A percentile compares a stretch with the other conserved stretches of the same genome.
These are phyloP conservation scores for Copsychus sechellarum DNA, from an alignment of 2,113 vertebrate species.

Conservation along the genomic window DNA sequence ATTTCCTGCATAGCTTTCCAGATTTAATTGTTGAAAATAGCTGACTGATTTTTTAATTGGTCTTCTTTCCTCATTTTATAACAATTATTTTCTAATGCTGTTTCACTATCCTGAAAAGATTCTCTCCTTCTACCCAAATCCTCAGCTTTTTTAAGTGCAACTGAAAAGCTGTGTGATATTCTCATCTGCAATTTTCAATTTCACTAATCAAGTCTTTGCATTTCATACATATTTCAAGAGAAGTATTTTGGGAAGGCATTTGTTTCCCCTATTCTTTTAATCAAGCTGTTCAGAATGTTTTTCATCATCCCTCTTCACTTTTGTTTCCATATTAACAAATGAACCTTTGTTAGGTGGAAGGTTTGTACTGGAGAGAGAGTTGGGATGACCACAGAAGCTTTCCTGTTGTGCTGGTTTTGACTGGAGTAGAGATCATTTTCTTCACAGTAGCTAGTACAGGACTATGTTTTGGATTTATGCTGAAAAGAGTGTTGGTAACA, in stretches of 20 bases:
- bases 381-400: background rate
- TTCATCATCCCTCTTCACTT: background rate
- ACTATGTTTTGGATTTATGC: background rate
- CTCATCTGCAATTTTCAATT: background rate
- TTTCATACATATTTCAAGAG: background rate
- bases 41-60: background rate
- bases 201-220: background rate
- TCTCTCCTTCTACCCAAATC: background rate
- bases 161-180: background rate
- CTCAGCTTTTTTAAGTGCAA: background rate
- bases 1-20: background rate
- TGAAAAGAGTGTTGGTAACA: background rate
- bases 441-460: background rate
- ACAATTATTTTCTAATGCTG: background rate
- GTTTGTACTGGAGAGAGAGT: background rate
- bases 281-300: background rate
- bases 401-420: background rate
- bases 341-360: background rate
- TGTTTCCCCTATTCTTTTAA: background rate
- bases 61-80: background rate
- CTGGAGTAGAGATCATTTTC: background rate
- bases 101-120: background rate
- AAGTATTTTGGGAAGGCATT: background rate
- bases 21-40: background rate
- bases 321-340: background rate